These are phyloP conservation scores for Xiphophorus hellerii DNA, from an alignment of 2,113 vertebrate genomes.

Conservation along the genomic window DNA sequence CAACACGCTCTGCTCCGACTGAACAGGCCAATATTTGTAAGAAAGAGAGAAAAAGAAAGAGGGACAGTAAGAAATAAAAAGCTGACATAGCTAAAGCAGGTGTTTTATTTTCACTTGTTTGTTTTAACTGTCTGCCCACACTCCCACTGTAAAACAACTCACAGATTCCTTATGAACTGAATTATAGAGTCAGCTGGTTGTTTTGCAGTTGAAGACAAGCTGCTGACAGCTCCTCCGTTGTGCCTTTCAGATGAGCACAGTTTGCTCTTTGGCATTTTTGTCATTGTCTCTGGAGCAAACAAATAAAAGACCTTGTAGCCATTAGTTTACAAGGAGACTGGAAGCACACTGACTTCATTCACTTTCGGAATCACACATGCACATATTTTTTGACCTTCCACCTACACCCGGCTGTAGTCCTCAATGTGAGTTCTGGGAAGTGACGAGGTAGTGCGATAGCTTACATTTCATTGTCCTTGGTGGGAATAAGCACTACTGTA, in stretches of 20 bases:
- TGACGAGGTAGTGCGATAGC: slow-evolving; percentile 67
- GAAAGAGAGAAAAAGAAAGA: slow-evolving; percentile 9
- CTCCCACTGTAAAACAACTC: not conserved
- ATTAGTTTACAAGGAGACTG: slow-evolving; percentile 40
- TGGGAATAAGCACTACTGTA: slow-evolving; percentile 72
- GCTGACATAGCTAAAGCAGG: not conserved
- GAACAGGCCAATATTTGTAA: slow-evolving; percentile 21
- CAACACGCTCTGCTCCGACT: slow-evolving; percentile 35
- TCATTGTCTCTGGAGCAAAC: slow-evolving; percentile 35
- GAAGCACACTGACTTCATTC: slow-evolving; percentile 23
- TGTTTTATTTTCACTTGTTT: not conserved
- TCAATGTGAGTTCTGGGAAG: slow-evolving; percentile 73
- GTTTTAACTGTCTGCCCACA: not conserved
- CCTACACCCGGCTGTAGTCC: slow-evolving; percentile 62
- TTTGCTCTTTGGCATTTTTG: slow-evolving; percentile 35
- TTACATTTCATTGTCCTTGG: slow-evolving; percentile 80
- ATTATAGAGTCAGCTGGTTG: slow-evolving; percentile 36
- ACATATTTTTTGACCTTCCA: slow-evolving; percentile 67
- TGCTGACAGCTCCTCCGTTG: slow-evolving; percentile 36
- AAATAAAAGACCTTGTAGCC: slow-evolving; percentile 31
- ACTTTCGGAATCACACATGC: slow-evolving; percentile 42
- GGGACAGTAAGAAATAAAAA: slow-evolving; percentile 8
- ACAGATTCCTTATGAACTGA: not conserved
- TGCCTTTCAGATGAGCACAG: slow-evolving; percentile 38
- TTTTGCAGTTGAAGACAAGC: slow-evolving; percentile 27